These are phyloP conservation scores for Cremastinae sp. DNA, from an alignment of 2,888 invertebrate genomes.

Conservation along the genomic window DNA sequence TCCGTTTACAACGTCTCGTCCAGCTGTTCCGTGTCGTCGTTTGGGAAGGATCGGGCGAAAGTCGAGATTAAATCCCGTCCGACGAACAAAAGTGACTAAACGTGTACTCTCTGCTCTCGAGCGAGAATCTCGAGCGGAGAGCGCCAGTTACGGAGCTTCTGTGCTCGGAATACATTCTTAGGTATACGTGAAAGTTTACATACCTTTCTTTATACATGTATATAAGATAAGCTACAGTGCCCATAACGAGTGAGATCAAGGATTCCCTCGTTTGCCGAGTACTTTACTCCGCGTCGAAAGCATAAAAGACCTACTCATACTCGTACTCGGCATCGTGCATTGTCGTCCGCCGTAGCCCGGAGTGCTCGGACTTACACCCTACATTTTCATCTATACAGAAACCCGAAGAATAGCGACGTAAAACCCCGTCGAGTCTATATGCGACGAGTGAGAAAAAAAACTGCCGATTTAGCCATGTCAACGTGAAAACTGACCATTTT, in stretches of 20 bases:
- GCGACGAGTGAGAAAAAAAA: slow-evolving; percentile 7
- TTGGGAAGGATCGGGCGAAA: slow-evolving; percentile 13
- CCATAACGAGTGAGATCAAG: slow-evolving; percentile 62
- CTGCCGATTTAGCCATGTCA: not conserved
- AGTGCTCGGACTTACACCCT: slow-evolving; percentile 23
- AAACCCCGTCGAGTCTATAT: not conserved
- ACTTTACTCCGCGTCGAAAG: slow-evolving; percentile 62
- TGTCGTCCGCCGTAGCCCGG: slow-evolving; percentile 35
- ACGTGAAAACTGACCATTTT: too few species aligned
- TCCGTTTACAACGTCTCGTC: slow-evolving; percentile 13
- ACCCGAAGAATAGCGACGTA: not conserved
- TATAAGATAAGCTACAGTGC: slow-evolving; percentile 27
- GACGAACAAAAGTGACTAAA: slow-evolving; percentile 50
- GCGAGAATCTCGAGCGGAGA: slow-evolving; percentile 23
- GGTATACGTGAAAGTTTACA: not conserved
- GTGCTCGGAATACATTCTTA: slow-evolving; percentile 14
- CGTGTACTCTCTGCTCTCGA: slow-evolving; percentile 27
- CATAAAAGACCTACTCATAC: slow-evolving; percentile 64
- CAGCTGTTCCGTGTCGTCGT: slow-evolving; percentile 23
- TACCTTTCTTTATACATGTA: slow-evolving; percentile 10
- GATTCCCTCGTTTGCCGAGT: slow-evolving; percentile 65
- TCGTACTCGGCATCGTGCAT: slow-evolving; percentile 48
- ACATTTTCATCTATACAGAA: not conserved
- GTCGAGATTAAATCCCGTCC: slow-evolving; percentile 46
- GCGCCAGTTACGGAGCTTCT: slow-evolving; percentile 21